phyloP scores from a whole-genome alignment of 2,888 invertebrate genomes.

The Hyles lineata region DNA sequence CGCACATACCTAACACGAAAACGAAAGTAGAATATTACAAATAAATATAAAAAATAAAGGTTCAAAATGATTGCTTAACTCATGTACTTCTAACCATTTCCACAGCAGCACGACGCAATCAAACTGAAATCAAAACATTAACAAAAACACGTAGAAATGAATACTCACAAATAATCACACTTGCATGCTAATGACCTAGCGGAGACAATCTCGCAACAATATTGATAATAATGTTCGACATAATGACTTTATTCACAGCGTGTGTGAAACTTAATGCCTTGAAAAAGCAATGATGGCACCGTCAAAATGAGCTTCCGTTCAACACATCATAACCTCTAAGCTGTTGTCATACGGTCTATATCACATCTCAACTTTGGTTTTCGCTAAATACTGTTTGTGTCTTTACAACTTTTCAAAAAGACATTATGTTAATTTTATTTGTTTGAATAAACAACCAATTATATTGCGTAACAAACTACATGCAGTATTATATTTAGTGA shows the following conservation, averaged over 20 bases:
- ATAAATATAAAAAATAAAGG: neutral
- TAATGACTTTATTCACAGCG: slow-evolving; percentile 27
- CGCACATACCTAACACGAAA: too few relatives aligned
- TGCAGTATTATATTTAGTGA: neutral
- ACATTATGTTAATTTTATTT: neutral
- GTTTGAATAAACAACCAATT: neutral
- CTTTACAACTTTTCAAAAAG: neutral
- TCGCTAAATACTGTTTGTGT: neutral
- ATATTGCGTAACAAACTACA: neutral
- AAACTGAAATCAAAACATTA: slow-evolving; percentile 25
- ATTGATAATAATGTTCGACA: slow-evolving; percentile 26
- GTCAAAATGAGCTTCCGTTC: neutral
- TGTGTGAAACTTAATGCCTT: slow-evolving; percentile 24
- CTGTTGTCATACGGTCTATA: neutral
- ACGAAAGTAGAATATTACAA: neutral
- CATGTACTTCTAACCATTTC: neutral
- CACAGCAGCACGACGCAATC: neutral
- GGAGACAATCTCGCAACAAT: slow-evolving; percentile 26
- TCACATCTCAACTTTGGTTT: neutral
- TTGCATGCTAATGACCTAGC: slow-evolving; percentile 21
- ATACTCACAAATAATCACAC: slow-evolving; percentile 16
- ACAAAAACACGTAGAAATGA: slow-evolving; percentile 10
- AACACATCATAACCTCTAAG: neutral
- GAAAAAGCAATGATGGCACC: slow-evolving; percentile 13
- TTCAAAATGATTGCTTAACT: slow-evolving; percentile 6